phyloP scores from a whole-genome alignment of 2,797 vertebrate genomes.

The Amblyraja radiata region DNA sequence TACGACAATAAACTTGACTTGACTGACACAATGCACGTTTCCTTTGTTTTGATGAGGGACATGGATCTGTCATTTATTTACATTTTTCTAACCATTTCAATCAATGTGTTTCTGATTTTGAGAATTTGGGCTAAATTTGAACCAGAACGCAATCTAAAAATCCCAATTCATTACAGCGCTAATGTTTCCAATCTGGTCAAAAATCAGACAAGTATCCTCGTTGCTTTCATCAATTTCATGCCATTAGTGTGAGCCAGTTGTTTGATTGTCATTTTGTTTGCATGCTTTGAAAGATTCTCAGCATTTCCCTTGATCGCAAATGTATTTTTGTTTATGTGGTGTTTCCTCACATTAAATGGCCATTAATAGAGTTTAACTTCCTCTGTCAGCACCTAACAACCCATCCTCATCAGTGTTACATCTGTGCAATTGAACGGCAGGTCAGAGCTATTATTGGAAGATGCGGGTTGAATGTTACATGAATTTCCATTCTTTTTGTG shows the following conservation, averaged over 20 bases:
- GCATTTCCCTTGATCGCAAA: background rate
- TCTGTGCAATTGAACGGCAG: background rate
- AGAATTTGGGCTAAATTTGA: background rate
- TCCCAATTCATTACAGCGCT: background rate
- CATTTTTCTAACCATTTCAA: background rate
- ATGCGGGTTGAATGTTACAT: background rate
- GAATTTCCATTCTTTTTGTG: background rate
- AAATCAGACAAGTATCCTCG: background rate
- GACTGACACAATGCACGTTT: background rate
- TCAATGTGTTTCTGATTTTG: background rate
- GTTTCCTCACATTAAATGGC: constrained; percentile 23
- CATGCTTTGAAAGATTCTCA: background rate
- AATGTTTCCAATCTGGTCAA: constrained; percentile 21
- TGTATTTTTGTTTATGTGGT: background rate
- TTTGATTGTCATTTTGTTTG: background rate
- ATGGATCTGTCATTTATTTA: background rate
- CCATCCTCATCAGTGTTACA: constrained; percentile 1
- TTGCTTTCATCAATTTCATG: background rate
- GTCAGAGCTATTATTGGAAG: background rate
- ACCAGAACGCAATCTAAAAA: background rate
- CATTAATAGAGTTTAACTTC: background rate
- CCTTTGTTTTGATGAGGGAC: too few species aligned
- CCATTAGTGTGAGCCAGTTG: background rate
- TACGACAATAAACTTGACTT: too few species aligned
- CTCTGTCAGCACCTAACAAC: constrained; percentile 3